Evolutionary conservation across 92 coral and sea anemone species (phyloP).

Genomic region (Scolanthus callimorphus): DNA sequence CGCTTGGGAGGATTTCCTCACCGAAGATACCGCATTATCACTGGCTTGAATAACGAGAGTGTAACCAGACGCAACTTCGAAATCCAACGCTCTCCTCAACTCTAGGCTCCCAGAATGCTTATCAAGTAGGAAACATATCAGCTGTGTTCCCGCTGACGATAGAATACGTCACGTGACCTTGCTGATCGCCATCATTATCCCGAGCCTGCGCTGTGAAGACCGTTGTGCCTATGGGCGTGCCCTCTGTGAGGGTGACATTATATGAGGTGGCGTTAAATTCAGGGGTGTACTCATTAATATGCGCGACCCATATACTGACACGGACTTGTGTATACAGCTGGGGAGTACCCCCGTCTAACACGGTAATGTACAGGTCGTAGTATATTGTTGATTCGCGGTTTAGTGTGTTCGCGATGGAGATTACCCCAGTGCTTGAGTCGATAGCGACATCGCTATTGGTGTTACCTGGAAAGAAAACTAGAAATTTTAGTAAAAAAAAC

Average conservation of each 20-base stretch:
- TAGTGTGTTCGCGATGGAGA: slow-evolving; percentile 24
- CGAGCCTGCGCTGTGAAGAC: slow-evolving; percentile 42
- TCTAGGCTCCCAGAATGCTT: slow-evolving; percentile 41
- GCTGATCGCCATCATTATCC: slow-evolving; percentile 48
- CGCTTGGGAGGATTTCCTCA: slow-evolving; percentile 41
- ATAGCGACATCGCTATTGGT: slow-evolving; percentile 41
- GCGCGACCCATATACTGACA: slow-evolving; percentile 20
- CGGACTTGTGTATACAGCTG: slow-evolving; percentile 17
- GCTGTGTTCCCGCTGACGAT: slow-evolving; percentile 47
- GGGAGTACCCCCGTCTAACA: slow-evolving; percentile 37
- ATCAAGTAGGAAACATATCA: slow-evolving; percentile 47
- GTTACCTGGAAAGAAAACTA: slow-evolving; percentile 29
- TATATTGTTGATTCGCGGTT: slow-evolving; percentile 38
- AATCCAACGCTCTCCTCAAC: slow-evolving; percentile 30
- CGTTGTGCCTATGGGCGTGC: slow-evolving; percentile 38
- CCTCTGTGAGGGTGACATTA: slow-evolving; percentile 40
- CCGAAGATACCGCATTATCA: slow-evolving; percentile 34
- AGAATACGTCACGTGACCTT: slow-evolving; percentile 54
- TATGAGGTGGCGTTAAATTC: slow-evolving; percentile 43
- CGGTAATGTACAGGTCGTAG: slow-evolving; percentile 39
- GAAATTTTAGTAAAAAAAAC: too few relatives aligned
- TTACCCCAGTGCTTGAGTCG: slow-evolving; percentile 28
- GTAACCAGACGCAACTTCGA: slow-evolving; percentile 26
- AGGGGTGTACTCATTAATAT: slow-evolving; percentile 46
- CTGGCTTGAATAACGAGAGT: slow-evolving; percentile 29